A percentile compares a stretch with the other conserved stretches of the same genome.
These are phyloP conservation scores for Pteruthius melanotis DNA, from an alignment of 2,113 vertebrate species.

Conservation along the genomic window DNA sequence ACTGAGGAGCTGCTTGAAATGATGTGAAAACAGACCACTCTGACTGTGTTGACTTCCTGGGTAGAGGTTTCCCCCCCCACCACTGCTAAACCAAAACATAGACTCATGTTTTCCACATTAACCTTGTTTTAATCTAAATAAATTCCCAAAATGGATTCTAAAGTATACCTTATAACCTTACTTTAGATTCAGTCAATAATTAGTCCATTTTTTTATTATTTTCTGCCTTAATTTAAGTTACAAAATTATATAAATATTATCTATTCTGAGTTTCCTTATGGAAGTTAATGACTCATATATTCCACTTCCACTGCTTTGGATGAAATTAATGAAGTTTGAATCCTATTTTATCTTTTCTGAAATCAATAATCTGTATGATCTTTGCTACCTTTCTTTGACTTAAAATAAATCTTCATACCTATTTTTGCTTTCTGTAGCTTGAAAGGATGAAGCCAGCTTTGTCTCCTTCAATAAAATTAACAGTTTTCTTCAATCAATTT, in stretches of 20 bases:
- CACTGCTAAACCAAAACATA: not conserved
- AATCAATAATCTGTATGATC: not conserved
- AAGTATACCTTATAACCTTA: not conserved
- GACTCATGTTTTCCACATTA: not conserved
- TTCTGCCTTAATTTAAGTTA: not conserved
- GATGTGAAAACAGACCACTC: not conserved
- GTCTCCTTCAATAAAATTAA: not conserved
- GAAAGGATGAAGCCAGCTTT: not conserved
- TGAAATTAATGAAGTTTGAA: constrained; percentile 7
- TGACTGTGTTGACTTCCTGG: not conserved
- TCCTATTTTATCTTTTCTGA: not conserved
- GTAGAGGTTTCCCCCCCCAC: rapidly evolving
- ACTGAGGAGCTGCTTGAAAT: not conserved
- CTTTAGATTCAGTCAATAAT: not conserved
- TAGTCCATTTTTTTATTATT: not conserved
- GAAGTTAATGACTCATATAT: not conserved
- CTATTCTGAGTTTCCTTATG: not conserved
- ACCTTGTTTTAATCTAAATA: not conserved
- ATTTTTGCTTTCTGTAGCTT: not conserved
- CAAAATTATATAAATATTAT: not conserved
- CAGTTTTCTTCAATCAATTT: not conserved
- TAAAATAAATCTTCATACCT: not conserved
- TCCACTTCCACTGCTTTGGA: not conserved
- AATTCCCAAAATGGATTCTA: not conserved
- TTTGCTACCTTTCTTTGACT: not conserved